Evolutionary conservation across 2,797 vertebrate species (phyloP).

Genomic region (Hemibagrus guttatus): DNA sequence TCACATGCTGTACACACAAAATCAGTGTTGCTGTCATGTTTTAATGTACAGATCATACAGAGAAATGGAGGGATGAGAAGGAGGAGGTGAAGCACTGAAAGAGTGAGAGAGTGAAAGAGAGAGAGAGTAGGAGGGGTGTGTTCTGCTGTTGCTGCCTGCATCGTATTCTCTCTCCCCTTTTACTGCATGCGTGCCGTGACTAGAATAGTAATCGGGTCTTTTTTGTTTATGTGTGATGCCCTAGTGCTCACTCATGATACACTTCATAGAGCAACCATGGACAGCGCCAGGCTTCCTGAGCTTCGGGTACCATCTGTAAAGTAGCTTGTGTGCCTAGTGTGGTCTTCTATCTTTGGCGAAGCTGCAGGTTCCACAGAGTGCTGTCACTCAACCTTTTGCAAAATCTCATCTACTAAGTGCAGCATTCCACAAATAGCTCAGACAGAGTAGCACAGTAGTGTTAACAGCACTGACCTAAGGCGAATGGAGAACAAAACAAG

Average conservation of each 20-base stretch:
- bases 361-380: background rate
- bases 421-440: conserved; percentile 6
- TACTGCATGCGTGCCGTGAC: conserved; percentile 53
- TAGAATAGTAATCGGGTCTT: conserved; percentile 57
- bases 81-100: background rate
- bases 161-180: conserved; percentile 44
- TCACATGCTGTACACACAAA: conserved; percentile 24
- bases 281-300: background rate
- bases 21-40: conserved; percentile 13
- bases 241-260: conserved; percentile 14
- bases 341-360: background rate
- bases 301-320: background rate
- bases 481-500: background rate
- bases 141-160: conserved; percentile 41
- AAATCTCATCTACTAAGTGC: conserved; percentile 12
- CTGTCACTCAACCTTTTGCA: background rate
- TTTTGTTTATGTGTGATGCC: conserved; percentile 43
- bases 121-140: conserved; percentile 33
- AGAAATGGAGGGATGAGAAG: conserved; percentile 21
- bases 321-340: background rate
- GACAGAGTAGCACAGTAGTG: background rate
- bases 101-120: conserved; percentile 10
- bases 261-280: conserved; percentile 5
- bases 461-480: background rate
- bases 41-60: background rate